Evolutionary conservation across 2,797 vertebrate species (phyloP), one percentile per base, ranked within the genome.

Genomic region (Coregonus sp.): DNA sequence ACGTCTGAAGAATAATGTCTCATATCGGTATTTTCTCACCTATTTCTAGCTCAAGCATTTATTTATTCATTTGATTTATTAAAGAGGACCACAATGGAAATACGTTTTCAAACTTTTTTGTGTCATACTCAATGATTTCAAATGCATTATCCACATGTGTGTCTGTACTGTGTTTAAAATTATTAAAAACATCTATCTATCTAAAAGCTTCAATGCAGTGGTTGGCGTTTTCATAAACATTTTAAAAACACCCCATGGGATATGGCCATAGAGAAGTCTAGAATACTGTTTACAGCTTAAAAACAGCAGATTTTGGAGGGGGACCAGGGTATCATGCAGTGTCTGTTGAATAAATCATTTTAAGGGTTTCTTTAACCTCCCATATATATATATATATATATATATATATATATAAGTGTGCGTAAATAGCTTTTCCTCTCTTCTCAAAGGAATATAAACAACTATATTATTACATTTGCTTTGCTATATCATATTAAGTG

Each of bases 391-490:
- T 25, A 25, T 25, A 25, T 25, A 25, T 25, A 25, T 25, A 25
- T 25, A 25, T 25, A 25, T 25, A 25, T 25, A 25, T 25, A 25
- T 25, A 25, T 25, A 25, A 70, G 59, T 20, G 54, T 72, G 83
- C 85, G 83, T 86, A 89, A 89, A 91, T 89, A 52, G 80, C 80
- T 76, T 88, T 71, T 81, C 79, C 71, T 75, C 50, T 74, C 79
- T 82, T 81, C 83, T 79, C 78, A 89, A 84, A 82, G 77, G 84
- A 88, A 88, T 88, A 88, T 90, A 91, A 90, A 89, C 70, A 54
- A 86, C 86, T 87, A 77, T 82, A 89, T 93, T 88, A 90, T 90
- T 90, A 84, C 88, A 83, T 91, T 90, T 91, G 81, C 81, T 74
- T 81, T 40, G 77, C 88, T 81, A 71, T 88, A 80, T 90, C 81